A percentile compares a stretch with the other conserved stretches of the same genome.
Conservation (phyloP, 2,888 invertebrate genomes). For the Sipha maydis region DNA sequence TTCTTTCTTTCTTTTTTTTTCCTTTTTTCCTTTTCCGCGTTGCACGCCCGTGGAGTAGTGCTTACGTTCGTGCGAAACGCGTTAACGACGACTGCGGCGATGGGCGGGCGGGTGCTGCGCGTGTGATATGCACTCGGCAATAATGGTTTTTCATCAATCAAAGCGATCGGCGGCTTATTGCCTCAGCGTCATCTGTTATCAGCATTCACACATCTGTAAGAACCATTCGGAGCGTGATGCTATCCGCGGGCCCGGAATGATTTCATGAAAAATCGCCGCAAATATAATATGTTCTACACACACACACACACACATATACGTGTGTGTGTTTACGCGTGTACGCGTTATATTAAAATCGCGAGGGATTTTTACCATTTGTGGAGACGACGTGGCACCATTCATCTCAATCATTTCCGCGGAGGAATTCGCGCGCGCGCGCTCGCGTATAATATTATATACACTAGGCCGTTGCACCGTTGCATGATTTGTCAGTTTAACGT, state of each 20-base stretch:
- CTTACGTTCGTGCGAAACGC: neutral
- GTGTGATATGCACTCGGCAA: slow-evolving; percentile 13
- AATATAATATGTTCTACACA: neutral
- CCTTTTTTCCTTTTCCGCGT: too few relatives aligned
- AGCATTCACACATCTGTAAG: slow-evolving; percentile 61
- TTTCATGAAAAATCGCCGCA: slow-evolving; percentile 55
- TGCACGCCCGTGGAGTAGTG: too few relatives aligned
- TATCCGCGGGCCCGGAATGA: slow-evolving; percentile 58
- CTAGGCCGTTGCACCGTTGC: slow-evolving; percentile 21
- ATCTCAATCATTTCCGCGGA: slow-evolving; percentile 62
- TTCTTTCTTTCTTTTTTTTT: too few relatives aligned
- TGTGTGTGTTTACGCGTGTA: neutral
- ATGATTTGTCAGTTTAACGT: slow-evolving; percentile 60
- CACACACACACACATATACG: too few relatives aligned
- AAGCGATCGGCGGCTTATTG: slow-evolving; percentile 40
- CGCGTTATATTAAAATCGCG: slow-evolving; percentile 55
- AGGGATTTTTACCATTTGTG: slow-evolving; percentile 49
- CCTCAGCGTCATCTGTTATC: slow-evolving; percentile 60
- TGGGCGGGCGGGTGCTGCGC: neutral
- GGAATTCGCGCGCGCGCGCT: slow-evolving; percentile 13
- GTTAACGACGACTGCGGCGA: neutral
- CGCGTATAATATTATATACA: neutral
- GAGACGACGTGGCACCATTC: slow-evolving; percentile 56
- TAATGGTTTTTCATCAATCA: slow-evolving; percentile 61
- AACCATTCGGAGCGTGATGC: slow-evolving; percentile 53